Percentiles rank a stretch among this genome's conserved stretches.
Evolutionary conservation across 2,888 invertebrate genomes (phyloP).

Genomic region (Eustalomyia histrio): DNA sequence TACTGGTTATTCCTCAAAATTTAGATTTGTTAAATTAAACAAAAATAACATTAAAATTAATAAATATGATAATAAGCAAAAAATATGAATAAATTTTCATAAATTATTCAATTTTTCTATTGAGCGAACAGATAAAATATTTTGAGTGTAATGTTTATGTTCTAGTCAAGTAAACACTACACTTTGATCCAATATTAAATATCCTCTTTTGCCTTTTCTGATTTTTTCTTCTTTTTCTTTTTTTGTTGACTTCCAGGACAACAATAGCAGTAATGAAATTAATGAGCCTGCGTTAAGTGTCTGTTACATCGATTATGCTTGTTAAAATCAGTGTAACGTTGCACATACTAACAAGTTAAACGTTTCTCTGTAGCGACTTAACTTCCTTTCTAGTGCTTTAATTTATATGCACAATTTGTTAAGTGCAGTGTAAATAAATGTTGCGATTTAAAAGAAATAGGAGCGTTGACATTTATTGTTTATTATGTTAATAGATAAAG

Average conservation of each 20-base stretch:
- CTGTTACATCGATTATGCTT: constrained; percentile 60
- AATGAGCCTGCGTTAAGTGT: constrained; percentile 62
- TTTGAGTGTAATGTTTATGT: too few species aligned
- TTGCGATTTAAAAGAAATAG: constrained; percentile 11
- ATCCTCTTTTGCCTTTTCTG: too few species aligned
- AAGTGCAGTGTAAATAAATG: constrained; percentile 59
- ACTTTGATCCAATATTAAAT: too few species aligned
- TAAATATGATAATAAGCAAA: too few species aligned
- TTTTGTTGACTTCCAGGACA: neutral
- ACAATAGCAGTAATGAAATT: constrained; percentile 46
- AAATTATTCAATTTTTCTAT: too few species aligned
- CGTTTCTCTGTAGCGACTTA: constrained; percentile 32
- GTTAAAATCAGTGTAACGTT: constrained; percentile 57
- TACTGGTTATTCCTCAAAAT: too few species aligned
- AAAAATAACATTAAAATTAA: too few species aligned
- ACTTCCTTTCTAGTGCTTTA: neutral
- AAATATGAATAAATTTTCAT: too few species aligned
- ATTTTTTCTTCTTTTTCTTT: too few species aligned
- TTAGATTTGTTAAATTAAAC: too few species aligned
- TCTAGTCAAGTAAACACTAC: too few species aligned
- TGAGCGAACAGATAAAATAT: too few species aligned
- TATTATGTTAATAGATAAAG: constrained; percentile 55
- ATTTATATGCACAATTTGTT: constrained; percentile 38
- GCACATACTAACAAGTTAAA: constrained; percentile 38
- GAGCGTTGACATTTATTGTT: constrained; percentile 53